Conservation (phyloP, 2,797 vertebrate genomes). For the Urophycis tenuis region DNA sequence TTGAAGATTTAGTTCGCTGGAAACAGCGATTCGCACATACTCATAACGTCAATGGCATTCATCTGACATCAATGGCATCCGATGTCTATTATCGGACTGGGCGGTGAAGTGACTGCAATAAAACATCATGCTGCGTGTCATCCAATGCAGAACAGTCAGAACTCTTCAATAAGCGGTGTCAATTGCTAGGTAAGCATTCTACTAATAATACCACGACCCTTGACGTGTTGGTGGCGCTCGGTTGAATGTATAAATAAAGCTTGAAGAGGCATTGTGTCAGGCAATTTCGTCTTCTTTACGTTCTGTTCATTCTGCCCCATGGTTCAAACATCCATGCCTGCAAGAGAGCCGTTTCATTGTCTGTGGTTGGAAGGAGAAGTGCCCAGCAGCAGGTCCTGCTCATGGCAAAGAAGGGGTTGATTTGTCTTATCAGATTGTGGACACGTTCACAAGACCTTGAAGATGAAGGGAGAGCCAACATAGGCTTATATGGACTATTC, state of each 20-base stretch:
- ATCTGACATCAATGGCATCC: background rate
- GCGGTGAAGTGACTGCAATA: background rate
- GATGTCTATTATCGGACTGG: background rate
- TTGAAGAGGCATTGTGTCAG: too few relatives aligned
- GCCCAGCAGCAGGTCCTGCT: background rate
- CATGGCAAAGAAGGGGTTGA: background rate
- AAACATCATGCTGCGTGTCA: background rate
- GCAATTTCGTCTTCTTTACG: background rate
- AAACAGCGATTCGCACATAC: background rate
- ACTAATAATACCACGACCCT: background rate
- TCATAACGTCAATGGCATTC: background rate
- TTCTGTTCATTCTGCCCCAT: background rate
- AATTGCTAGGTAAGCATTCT: background rate
- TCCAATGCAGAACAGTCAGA: background rate
- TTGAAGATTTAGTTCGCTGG: too few relatives aligned
- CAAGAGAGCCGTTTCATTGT: background rate
- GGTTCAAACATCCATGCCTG: background rate
- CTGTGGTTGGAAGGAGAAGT: background rate
- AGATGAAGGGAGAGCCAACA: background rate
- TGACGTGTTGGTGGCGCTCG: background rate
- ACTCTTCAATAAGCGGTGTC: too few relatives aligned
- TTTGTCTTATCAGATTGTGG: background rate
- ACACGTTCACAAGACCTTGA: background rate
- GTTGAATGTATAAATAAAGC: background rate
- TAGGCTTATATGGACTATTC: background rate